phyloP scores from a whole-genome alignment of 2,888 invertebrate genomes.

The Abscondita cerata region DNA sequence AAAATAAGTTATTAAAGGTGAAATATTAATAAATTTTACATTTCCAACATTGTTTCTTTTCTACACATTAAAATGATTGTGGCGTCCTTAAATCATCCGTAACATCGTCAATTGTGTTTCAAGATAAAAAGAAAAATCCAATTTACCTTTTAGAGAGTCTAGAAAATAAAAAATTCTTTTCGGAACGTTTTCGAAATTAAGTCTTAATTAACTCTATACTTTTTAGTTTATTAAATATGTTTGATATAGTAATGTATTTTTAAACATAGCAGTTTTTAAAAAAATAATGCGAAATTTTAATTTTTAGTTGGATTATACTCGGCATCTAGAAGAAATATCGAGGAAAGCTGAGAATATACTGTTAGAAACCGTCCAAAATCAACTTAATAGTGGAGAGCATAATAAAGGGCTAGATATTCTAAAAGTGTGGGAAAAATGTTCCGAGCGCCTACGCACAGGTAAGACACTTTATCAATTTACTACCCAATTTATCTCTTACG shows the following conservation, averaged over 20 bases:
- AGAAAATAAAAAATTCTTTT: slow-evolving; percentile 4
- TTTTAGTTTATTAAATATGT: too few relatives aligned
- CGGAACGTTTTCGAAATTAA: slow-evolving; percentile 1
- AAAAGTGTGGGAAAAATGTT: slow-evolving; percentile 52
- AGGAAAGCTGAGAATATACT: slow-evolving; percentile 65
- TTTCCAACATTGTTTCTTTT: too few relatives aligned
- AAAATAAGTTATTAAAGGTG: too few relatives aligned
- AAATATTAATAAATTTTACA: too few relatives aligned
- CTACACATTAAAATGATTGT: too few relatives aligned
- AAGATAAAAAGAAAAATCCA: slow-evolving; percentile 3
- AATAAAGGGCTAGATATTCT: slow-evolving; percentile 48
- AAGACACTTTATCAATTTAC: slow-evolving; percentile 8
- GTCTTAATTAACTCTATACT: slow-evolving; percentile 1
- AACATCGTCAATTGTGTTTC: neutral
- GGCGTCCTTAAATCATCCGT: too few relatives aligned
- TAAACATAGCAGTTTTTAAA: neutral
- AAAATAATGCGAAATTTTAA: neutral
- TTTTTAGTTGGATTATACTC: slow-evolving; percentile 69
- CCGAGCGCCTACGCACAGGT: slow-evolving; percentile 36
- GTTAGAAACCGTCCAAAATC: slow-evolving; percentile 60
- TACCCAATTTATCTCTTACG: neutral
- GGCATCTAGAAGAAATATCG: slow-evolving; percentile 75
- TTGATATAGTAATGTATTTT: too few relatives aligned
- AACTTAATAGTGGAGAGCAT: slow-evolving; percentile 54
- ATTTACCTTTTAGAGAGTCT: neutral